A percentile compares a stretch with the other conserved stretches of the same genome.
phyloP scores from a whole-genome alignment of 2,888 invertebrate genomes.

The Megalurothrips usitatus region DNA sequence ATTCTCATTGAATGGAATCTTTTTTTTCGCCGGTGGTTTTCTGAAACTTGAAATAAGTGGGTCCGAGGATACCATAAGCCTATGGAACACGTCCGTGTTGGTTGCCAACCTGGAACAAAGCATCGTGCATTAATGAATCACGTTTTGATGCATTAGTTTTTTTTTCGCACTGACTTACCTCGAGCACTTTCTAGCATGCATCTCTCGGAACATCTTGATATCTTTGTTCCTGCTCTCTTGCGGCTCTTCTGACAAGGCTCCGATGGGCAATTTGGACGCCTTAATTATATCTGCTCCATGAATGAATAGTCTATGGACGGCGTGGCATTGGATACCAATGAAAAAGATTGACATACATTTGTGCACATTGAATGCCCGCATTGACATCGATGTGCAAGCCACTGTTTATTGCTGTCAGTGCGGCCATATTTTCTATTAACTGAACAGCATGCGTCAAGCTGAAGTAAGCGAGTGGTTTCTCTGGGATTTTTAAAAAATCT shows the following conservation, averaged over 20 bases:
- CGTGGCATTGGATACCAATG: conserved; percentile 40
- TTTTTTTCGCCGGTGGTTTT: too few relatives aligned
- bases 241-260: conserved; percentile 37
- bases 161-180: background rate
- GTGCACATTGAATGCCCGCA: conserved; percentile 35
- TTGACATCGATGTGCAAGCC: conserved; percentile 35
- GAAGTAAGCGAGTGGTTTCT: conserved; percentile 34
- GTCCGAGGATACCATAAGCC: background rate
- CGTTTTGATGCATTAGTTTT: background rate
- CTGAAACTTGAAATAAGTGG: background rate
- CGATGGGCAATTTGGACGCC: conserved; percentile 33
- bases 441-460: conserved; percentile 29
- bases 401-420: conserved; percentile 35
- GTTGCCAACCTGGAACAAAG: background rate
- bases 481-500: conserved; percentile 34
- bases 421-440: conserved; percentile 34
- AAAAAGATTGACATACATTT: conserved; percentile 35
- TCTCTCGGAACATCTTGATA: conserved; percentile 24
- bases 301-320: conserved; percentile 38
- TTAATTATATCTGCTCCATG: conserved; percentile 37
- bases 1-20: too few relatives aligned
- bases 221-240: conserved; percentile 37
- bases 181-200: background rate
- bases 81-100: background rate
- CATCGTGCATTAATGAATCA: background rate